Percentiles rank a stretch among this genome's conserved stretches.
These are phyloP conservation scores for Sturmia bella DNA, from an alignment of 2,888 invertebrate genomes.

Conservation along the genomic window DNA sequence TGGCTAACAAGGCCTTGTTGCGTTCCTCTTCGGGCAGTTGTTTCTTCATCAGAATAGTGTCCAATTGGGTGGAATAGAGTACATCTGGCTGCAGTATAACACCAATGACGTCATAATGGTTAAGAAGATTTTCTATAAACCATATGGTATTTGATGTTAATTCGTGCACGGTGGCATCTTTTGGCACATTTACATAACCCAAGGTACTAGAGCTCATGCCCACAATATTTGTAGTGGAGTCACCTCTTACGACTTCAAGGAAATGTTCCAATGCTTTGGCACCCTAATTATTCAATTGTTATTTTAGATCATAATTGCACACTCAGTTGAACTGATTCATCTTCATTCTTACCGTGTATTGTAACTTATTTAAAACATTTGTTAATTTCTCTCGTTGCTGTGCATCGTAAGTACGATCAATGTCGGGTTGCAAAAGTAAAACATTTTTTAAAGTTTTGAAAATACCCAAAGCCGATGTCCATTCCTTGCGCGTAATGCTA, in stretches of 20 bases:
- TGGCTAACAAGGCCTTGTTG: constrained; percentile 87
- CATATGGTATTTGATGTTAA: constrained; percentile 96
- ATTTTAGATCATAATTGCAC: background rate
- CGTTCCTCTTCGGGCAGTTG: constrained; percentile 82
- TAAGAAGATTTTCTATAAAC: constrained; percentile 92
- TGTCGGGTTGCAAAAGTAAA: constrained; percentile 88
- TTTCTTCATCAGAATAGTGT: constrained; percentile 83
- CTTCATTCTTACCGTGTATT: constrained; percentile 85
- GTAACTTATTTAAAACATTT: constrained; percentile 88
- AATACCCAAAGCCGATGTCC: constrained; percentile 89
- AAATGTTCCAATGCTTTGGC: constrained; percentile 95
- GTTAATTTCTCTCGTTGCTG: constrained; percentile 87
- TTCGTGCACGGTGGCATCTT: constrained; percentile 99
- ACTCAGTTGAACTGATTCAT: background rate
- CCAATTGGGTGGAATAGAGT: constrained; percentile 83
- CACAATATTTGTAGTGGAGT: constrained; percentile 88
- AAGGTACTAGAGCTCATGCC: constrained; percentile 80
- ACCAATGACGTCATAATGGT: constrained; percentile 88
- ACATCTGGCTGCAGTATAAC: constrained; percentile 85
- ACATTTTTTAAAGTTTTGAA: constrained; percentile 92
- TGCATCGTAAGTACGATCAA: constrained; percentile 89
- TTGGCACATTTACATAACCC: constrained; percentile 84
- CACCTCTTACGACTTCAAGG: constrained; percentile 91
- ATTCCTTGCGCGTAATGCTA: constrained; percentile 89
- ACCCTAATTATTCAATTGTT: constrained; percentile 84